phyloP scores from a whole-genome alignment of 2,888 invertebrate genomes.

The Acanthococcus lagerstroemiae region DNA sequence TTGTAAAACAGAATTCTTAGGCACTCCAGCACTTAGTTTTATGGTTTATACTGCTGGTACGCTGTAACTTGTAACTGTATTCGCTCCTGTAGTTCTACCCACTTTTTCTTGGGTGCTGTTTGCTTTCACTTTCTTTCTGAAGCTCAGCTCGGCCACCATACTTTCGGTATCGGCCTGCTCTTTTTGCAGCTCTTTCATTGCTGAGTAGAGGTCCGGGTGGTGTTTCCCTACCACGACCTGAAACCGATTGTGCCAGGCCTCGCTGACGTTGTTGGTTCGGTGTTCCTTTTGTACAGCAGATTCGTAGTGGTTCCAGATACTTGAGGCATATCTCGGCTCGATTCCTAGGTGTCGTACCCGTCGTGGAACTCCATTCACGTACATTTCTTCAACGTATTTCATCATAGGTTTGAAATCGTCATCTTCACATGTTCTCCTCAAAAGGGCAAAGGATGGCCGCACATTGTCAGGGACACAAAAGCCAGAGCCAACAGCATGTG shows the following conservation, averaged over 20 bases:
- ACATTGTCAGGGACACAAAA: not conserved
- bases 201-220: slow-evolving; percentile 5
- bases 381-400: not conserved
- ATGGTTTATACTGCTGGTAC: not conserved
- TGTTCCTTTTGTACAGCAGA: not conserved
- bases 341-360: not conserved
- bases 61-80: not conserved
- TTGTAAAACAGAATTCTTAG: too few species aligned
- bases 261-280: not conserved
- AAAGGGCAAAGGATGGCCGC: not conserved
- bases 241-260: not conserved
- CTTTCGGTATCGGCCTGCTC: not conserved
- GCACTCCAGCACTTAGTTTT: too few species aligned
- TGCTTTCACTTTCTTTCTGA: not conserved
- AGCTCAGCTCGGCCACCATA: not conserved
- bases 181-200: not conserved
- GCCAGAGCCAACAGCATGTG: not conserved
- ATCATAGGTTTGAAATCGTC: not conserved
- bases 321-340: not conserved
- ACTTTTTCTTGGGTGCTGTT: too few species aligned
- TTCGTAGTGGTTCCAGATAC: not conserved
- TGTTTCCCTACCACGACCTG: not conserved
- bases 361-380: not conserved
- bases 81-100: not conserved
- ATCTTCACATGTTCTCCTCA: not conserved